Base-by-base conservation (phyloP, 2,113 vertebrate species). In the Dipodomys merriami region DNA sequence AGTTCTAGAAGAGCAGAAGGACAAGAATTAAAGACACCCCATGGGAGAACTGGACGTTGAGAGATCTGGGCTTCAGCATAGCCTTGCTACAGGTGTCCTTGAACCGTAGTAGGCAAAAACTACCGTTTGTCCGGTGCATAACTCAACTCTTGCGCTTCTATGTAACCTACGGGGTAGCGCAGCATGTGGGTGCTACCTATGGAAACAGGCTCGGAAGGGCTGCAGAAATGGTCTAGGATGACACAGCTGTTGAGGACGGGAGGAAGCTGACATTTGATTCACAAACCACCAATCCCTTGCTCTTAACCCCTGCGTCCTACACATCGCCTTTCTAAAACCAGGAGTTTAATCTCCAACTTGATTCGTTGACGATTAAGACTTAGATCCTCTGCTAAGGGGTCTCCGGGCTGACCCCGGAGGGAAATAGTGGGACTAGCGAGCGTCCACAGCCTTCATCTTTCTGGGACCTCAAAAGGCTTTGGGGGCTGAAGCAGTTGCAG, bases 171-270 rank as follows among this genome's bases (percentile, higher is more conserved):
- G 11, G 0, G 12, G 64, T 1, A n/a, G 65, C 3, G 16, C n/a
- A 7, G 0, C 20, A 86, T 22, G 9, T 49, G 65, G 64, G 25
- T 5, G 4, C 46, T 49, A 10, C 25, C 6, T 2, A 46, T 23
- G 86, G 90, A 96, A 91, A 89, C 68, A 86, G 92, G 82, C 82
- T 87, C 67, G 13, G 35, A 53, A n/a, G 68, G 19, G 62, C 74
- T 65, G 9, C 7, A 57, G 23, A 73, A 49, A 6, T 30, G 39
- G 0, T 35, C 25, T 18, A 29, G 33, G 25, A 15, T 39, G 18
- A 6, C 67, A 15, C 2, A 44, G 86, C 83, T 67, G 27, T 39
- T 15, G 57, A 68, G 68, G 67, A 68, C 67, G 19, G 20, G 72
- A 11, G 2, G 6, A 39, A 46, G 22, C 44, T 3, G 83, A 46